Base-by-base conservation (phyloP, 2,113 vertebrate genomes). In the Sylvilagus bachmani region DNA sequence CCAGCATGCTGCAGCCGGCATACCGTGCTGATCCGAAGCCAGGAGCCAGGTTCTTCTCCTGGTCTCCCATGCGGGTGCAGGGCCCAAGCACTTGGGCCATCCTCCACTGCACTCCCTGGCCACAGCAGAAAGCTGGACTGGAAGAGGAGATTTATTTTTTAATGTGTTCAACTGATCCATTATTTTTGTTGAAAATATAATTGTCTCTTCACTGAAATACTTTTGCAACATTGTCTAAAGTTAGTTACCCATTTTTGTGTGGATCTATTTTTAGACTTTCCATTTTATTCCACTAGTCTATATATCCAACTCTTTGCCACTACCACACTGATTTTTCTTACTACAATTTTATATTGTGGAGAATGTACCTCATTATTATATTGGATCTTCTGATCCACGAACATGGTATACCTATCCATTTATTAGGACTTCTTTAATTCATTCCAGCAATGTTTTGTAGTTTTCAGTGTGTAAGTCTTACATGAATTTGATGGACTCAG, bases 161-260 rank as follows among this genome's bases (percentile, higher is more conserved):
- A 62, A 53, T 70, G 3, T 90, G 38, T 66, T 74, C 13, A 79
- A 22, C 55, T 84, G 58, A 73, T 44, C 21, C 53, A 78, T 10
- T 49, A 29, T 44, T 86, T 92, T 89, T 89, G 51, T 85, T 93
- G 62, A 81, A 92, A 74, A 86, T 22, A 70, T 84, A 6, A 36
- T 70, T 44, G 44, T 44, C 7, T 44, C 62, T 94, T 55, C 16
- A 74, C 29, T 74, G 36, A 61, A 67, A 90, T 86, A 74, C 51
- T 25, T 61, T 79, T 69, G 61, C 49, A 85, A 17, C 36, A 74
- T 66, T 73, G 33, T 89, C 13, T 55, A 74, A 89, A 92, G 74
- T 81, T 69, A 75, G 8, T 86, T 75, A 51, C 55, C n/a, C 25
- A 69, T 77, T 75, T 86, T 80, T 80, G 12, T 80, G 5, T 91